A percentile compares a stretch with the other conserved stretches of the same genome.
phyloP scores from a whole-genome alignment of 1,140 invertebrate species.

The Bombyx mori region DNA sequence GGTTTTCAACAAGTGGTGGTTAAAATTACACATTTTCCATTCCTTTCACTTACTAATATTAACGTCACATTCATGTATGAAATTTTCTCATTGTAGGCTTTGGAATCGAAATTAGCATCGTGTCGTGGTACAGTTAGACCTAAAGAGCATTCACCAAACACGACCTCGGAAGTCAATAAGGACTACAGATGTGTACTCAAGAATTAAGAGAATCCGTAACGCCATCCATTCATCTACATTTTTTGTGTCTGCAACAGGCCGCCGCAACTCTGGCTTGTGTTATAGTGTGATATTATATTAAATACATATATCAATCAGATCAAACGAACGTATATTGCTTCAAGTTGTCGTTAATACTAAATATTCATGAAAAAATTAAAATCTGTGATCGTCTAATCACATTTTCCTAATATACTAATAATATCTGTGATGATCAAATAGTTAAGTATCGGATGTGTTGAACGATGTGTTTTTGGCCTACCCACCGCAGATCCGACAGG shows the following conservation, averaged over 20 bases:
- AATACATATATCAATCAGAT: neutral
- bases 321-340: conserved; percentile 27
- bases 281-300: conserved; percentile 38
- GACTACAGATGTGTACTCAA: conserved; percentile 70
- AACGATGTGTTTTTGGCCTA: conserved; percentile 45
- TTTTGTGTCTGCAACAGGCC: conserved; percentile 12
- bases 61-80: conserved; percentile 60
- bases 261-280: conserved; percentile 29
- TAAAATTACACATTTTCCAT: conserved; percentile 1
- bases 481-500: conserved; percentile 37
- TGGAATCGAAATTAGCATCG: conserved; percentile 73
- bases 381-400: conserved; percentile 48
- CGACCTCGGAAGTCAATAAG: conserved; percentile 60
- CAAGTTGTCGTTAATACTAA: conserved; percentile 23
- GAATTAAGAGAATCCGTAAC: conserved; percentile 40
- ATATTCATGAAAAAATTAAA: conserved; percentile 31
- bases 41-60: conserved; percentile 21
- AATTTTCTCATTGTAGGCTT: conserved; percentile 70
- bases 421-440: conserved; percentile 61
- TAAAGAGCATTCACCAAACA: conserved; percentile 64
- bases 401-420: conserved; percentile 50
- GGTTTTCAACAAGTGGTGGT: neutral
- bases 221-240: conserved; percentile 15
- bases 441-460: conserved; percentile 35
- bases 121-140: conserved; percentile 70